Percentiles rank a stretch among this genome's conserved stretches.
Evolutionary conservation across 2,797 vertebrate species (phyloP).

Genomic region (Yasuhikotakia modesta): DNA sequence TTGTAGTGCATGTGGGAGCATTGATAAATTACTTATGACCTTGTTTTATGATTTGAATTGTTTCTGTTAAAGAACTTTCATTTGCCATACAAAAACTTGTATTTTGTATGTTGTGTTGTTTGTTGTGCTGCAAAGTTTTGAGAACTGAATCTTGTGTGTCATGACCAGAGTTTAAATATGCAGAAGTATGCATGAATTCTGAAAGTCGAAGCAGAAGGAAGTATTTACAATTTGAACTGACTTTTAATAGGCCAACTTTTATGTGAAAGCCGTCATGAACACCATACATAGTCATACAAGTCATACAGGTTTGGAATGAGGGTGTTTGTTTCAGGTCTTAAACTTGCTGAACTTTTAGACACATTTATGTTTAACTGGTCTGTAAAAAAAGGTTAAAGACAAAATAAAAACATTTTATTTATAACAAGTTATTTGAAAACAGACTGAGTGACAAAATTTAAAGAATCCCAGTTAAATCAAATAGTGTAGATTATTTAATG

Average conservation of each 20-base stretch:
- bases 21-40: background rate
- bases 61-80: too few relatives aligned
- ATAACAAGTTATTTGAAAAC: conserved; percentile 76
- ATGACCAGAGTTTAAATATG: background rate
- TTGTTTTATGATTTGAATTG: too few relatives aligned
- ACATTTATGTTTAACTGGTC: background rate
- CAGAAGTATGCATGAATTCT: background rate
- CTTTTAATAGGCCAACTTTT: too few relatives aligned
- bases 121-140: background rate
- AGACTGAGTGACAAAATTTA: conserved; percentile 79
- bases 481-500: conserved; percentile 88
- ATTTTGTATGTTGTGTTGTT: background rate
- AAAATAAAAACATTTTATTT: conserved; percentile 35
- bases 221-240: too few relatives aligned
- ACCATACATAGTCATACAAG: too few relatives aligned
- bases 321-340: too few relatives aligned
- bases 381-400: conserved; percentile 3
- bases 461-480: conserved; percentile 83
- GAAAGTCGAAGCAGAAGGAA: background rate
- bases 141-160: background rate
- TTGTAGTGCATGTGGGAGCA: background rate
- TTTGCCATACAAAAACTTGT: too few relatives aligned
- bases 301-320: background rate
- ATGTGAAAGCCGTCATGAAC: too few relatives aligned
- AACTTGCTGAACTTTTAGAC: background rate